phyloP scores from a whole-genome alignment of 1,140 invertebrate species.

The Frieseomelitta varia region DNA sequence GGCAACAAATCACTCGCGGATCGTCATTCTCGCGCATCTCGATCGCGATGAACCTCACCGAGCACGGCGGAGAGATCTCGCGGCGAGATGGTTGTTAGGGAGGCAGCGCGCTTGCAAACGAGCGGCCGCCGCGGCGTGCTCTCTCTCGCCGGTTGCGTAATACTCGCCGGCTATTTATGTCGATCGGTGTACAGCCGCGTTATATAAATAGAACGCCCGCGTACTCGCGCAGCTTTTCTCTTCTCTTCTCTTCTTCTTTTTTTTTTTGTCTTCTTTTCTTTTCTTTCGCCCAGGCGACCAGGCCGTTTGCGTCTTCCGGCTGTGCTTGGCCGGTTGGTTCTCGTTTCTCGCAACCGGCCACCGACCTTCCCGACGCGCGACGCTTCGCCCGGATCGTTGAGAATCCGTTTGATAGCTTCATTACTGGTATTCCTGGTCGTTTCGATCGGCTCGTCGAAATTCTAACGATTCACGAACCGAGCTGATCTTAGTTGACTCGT shows the following conservation, averaged over 20 bases:
- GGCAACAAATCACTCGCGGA: slow-evolving; percentile 5
- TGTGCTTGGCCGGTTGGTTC: slow-evolving; percentile 10
- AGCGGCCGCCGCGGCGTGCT: not conserved
- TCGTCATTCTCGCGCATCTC: slow-evolving; percentile 10
- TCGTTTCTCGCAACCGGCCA: not conserved
- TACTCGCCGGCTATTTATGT: slow-evolving; percentile 56
- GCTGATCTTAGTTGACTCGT: no score
- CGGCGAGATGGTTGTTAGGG: slow-evolving; percentile 4
- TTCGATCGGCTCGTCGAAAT: not conserved
- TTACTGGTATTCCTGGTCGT: not conserved
- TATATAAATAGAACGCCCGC: slow-evolving; percentile 58
- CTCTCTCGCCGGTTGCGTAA: slow-evolving; percentile 53
- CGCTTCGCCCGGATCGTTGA: not conserved
- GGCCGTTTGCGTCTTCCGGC: slow-evolving; percentile 46
- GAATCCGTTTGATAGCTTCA: slow-evolving; percentile 14
- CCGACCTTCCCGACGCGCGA: not conserved
- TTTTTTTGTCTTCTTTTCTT: not conserved
- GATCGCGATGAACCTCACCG: slow-evolving; percentile 1
- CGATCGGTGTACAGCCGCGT: slow-evolving; percentile 52
- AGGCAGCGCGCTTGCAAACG: not conserved
- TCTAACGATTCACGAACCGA: not conserved
- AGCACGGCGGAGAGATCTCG: no score
- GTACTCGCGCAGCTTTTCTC: slow-evolving; percentile 41
- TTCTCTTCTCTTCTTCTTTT: no score
- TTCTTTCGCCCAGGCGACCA: slow-evolving; percentile 1